Evolutionary conservation across 2,113 vertebrate species (phyloP), one percentile per base, ranked within the genome.

Genomic region (Stegastes partitus): DNA sequence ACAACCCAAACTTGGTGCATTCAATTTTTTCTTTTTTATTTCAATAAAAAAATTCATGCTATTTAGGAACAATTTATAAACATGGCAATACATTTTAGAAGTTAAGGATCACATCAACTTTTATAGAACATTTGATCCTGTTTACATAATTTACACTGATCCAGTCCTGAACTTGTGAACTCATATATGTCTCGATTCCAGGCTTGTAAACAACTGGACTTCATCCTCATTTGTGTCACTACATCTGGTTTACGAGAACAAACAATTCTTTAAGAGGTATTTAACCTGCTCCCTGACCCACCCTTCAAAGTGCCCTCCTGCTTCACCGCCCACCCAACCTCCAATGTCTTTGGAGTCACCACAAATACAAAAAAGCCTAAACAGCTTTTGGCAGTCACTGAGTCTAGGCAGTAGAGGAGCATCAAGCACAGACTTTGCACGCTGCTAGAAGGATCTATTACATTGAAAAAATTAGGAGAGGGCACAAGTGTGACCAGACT

Each of bases 401-500:
- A 66, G 64, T 83, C 77, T 72, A 58, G 83, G 81, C 89, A 71
- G 82, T 81, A 79, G 74, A 81, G 63, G 77, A 93, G 81, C 87
- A 89, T 88, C 64, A 80, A 83, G 85, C 88, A 44, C 74, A 57
- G 70, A 76, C 64, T 62, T 28, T 73, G 80, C 76, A 68, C 44
- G 9, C 67, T 74, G 78, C 91, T 76, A 77, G 75, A 89, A 75
- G 92, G 89, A 94, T 95, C 92, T 93, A 93, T 94, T 94, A 93
- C 94, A 81, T 51, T 81, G 70, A 83, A 89, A 81, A 89, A 89
- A 87, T 87, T 83, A 70, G 84, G 69, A 83, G 83, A 85, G 74
- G 83, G 68, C 88, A 90, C 83, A 91, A n/a, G 87, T 62, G 91
- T 84, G 85, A 76, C 68, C 81, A 90, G 79, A 86, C 62, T 85